phyloP scores from a whole-genome alignment of 2,797 vertebrate genomes.

The Sphaeramia orbicularis region DNA sequence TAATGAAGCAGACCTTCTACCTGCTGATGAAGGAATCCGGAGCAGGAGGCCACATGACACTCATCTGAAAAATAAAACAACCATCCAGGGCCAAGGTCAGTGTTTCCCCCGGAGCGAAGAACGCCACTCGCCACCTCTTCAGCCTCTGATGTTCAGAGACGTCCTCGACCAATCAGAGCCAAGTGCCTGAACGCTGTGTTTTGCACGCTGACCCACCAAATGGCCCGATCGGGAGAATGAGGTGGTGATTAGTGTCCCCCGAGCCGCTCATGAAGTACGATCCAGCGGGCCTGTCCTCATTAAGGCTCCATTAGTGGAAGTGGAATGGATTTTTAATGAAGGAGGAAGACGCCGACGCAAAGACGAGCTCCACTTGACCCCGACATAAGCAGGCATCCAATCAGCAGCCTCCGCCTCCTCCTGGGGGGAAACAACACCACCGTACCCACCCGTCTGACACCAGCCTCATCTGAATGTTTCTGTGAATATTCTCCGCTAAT shows the following conservation, averaged over 20 bases:
- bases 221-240: conserved; percentile 36
- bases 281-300: conserved; percentile 73
- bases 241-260: conserved; percentile 59
- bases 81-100: conserved; percentile 4
- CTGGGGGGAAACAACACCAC: background rate
- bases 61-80: too few species aligned
- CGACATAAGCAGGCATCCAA: conserved; percentile 42
- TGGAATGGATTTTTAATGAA: conserved; percentile 84
- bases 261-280: conserved; percentile 70
- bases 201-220: conserved; percentile 41
- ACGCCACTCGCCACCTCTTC: too few species aligned
- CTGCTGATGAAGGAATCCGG: too few species aligned
- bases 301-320: conserved; percentile 76
- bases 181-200: background rate
- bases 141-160: background rate
- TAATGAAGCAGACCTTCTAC: conserved; percentile 12
- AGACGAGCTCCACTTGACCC: conserved; percentile 60
- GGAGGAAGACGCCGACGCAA: conserved; percentile 61
- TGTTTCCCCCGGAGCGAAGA: too few species aligned
- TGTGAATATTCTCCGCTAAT: background rate
- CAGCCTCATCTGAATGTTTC: too few species aligned
- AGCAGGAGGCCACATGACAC: too few species aligned
- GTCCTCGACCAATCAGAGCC: background rate
- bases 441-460: too few species aligned
- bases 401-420: conserved; percentile 37